Evolutionary conservation across 2,113 vertebrate species (phyloP).

Genomic region (Rynchops niger): DNA sequence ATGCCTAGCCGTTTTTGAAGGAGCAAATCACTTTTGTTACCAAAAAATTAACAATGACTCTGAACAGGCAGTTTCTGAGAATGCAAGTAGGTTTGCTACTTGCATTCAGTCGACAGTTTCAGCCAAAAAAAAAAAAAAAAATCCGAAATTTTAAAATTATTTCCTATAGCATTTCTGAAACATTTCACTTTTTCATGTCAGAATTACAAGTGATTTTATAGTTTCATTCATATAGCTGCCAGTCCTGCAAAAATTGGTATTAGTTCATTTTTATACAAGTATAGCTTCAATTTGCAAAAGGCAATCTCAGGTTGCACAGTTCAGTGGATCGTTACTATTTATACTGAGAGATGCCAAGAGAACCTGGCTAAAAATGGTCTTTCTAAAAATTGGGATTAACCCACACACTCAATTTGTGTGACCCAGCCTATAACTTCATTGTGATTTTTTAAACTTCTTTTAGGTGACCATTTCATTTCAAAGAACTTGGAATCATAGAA

Average conservation of each 20-base stretch:
- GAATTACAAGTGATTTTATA: background rate
- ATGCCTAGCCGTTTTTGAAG: background rate
- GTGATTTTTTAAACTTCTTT: background rate
- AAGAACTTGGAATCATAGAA: background rate
- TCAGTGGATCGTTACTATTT: background rate
- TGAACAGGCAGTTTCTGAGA: background rate
- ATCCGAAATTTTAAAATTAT: background rate
- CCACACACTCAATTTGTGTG: background rate
- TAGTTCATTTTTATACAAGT: background rate
- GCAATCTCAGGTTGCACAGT: background rate
- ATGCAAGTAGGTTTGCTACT: background rate
- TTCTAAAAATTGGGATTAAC: background rate
- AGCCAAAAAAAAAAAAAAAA: background rate
- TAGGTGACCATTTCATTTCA: background rate
- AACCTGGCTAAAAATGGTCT: background rate
- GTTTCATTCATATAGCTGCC: background rate
- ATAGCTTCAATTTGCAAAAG: background rate
- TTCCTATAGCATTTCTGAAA: background rate
- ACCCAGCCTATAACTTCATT: background rate
- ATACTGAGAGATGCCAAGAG: background rate
- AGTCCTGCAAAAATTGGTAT: background rate
- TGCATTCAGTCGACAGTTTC: background rate
- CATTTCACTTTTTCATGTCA: background rate
- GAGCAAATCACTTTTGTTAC: background rate
- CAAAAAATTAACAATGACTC: background rate